phyloP scores from a whole-genome alignment of 1,140 invertebrate species.

The Anoplophora glabripennis region DNA sequence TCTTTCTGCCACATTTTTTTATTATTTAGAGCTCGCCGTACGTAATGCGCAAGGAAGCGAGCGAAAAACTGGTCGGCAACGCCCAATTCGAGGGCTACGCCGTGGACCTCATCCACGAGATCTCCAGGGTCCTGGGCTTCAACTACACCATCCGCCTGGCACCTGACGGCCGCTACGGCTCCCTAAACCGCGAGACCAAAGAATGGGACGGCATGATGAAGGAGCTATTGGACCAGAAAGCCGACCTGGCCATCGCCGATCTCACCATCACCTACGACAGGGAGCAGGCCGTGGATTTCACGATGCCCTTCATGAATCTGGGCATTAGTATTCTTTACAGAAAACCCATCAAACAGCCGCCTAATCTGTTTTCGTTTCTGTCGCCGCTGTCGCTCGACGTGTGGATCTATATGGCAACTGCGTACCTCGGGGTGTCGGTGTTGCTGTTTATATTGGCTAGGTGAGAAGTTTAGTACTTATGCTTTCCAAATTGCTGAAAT shows the following conservation, averaged over 20 bases:
- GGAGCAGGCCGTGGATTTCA: slow-evolving; percentile 89
- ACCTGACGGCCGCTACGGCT: slow-evolving; percentile 64
- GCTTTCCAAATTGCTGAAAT: too few relatives aligned
- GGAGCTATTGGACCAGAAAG: slow-evolving; percentile 84
- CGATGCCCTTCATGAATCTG: slow-evolving; percentile 94
- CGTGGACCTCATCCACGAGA: slow-evolving; percentile 83
- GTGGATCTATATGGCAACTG: slow-evolving; percentile 95
- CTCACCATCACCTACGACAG: slow-evolving; percentile 91
- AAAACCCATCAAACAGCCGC: slow-evolving; percentile 86
- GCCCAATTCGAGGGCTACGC: slow-evolving; percentile 87
- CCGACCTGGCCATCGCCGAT: slow-evolving; percentile 89
- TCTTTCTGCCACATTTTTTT: not conserved
- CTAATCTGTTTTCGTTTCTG: slow-evolving; percentile 89
- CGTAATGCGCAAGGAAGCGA: slow-evolving; percentile 84
- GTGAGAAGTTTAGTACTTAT: too few relatives aligned
- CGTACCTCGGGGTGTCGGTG: slow-evolving; percentile 89
- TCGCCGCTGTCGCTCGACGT: slow-evolving; percentile 91
- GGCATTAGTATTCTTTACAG: slow-evolving; percentile 91
- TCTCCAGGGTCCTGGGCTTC: slow-evolving; percentile 84
- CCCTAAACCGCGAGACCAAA: slow-evolving; percentile 45
- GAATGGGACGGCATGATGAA: slow-evolving; percentile 96
- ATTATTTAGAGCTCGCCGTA: slow-evolving; percentile 79
- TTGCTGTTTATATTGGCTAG: slow-evolving; percentile 90
- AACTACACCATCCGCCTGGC: slow-evolving; percentile 84
- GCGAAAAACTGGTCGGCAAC: slow-evolving; percentile 76